Percentiles rank a stretch among this genome's conserved stretches.
phyloP scores from a whole-genome alignment of 2,113 vertebrate genomes.

The Entosphenus tridentatus region DNA sequence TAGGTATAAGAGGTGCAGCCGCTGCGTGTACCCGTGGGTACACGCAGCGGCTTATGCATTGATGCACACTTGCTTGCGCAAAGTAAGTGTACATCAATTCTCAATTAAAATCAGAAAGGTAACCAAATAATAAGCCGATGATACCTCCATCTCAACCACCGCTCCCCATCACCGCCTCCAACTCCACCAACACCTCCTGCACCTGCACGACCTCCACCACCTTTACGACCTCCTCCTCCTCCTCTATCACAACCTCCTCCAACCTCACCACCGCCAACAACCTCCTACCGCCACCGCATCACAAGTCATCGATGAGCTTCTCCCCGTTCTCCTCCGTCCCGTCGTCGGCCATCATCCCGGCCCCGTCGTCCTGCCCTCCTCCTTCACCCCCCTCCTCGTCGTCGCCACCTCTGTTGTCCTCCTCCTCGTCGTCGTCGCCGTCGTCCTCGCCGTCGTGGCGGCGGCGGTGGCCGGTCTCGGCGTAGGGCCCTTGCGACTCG shows the following conservation, averaged over 20 bases:
- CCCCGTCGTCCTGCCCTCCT: conserved; percentile 10
- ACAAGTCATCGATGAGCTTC: conserved; percentile 9
- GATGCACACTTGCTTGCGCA: too few species aligned
- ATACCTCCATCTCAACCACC: not conserved
- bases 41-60: too few species aligned
- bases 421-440: not conserved
- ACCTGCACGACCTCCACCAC: too few species aligned
- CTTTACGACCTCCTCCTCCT: too few species aligned
- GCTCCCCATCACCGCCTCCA: not conserved
- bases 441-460: conserved; percentile 13
- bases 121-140: too few species aligned
- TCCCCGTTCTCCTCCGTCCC: conserved; percentile 9
- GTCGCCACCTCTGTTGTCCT: conserved; percentile 17
- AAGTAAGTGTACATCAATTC: too few species aligned
- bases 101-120: too few species aligned
- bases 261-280: too few species aligned
- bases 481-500: conserved; percentile 32
- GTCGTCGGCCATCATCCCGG: not conserved
- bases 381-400: conserved; percentile 29
- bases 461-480: conserved; percentile 36
- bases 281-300: not conserved
- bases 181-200: too few species aligned
- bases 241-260: too few species aligned
- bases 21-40: too few species aligned
- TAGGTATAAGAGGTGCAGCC: not conserved